These are phyloP conservation scores for Elephantulus edwardii DNA, from an alignment of 2,113 vertebrate genomes.

Conservation along the genomic window DNA sequence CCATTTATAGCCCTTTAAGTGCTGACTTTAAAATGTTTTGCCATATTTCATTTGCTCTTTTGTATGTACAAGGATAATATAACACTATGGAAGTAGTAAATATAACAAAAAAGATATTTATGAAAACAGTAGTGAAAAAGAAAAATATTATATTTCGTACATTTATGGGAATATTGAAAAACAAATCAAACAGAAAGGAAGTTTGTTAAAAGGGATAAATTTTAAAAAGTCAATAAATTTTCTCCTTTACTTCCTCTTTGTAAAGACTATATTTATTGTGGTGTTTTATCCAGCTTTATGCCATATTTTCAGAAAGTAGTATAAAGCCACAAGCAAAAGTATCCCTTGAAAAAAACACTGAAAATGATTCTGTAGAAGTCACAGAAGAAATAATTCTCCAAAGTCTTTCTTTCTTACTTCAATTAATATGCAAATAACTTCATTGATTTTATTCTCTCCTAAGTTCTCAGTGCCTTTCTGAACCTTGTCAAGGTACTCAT, in stretches of 20 bases:
- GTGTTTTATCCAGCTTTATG: not conserved
- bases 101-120: not conserved
- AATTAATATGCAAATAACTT: not conserved
- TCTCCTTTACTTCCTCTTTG: not conserved
- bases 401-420: not conserved
- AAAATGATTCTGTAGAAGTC: not conserved
- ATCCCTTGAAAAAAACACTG: not conserved
- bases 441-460: not conserved
- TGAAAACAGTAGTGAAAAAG: not conserved
- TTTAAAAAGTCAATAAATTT: not conserved
- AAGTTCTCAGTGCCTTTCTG: not conserved
- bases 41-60: constrained; percentile 50
- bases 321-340: not conserved
- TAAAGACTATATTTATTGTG: not conserved
- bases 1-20: constrained; percentile 13
- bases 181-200: constrained; percentile 14
- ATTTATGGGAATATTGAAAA: constrained; percentile 35
- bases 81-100: constrained; percentile 42
- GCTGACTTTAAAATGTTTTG: constrained; percentile 18
- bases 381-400: not conserved
- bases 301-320: not conserved
- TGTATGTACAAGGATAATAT: not conserved
- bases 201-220: not conserved
- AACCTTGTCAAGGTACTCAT: not conserved
- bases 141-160: constrained; percentile 30